These are phyloP conservation scores for Leptodactylus fuscus DNA, from an alignment of 2,113 vertebrate genomes.

Conservation along the genomic window DNA sequence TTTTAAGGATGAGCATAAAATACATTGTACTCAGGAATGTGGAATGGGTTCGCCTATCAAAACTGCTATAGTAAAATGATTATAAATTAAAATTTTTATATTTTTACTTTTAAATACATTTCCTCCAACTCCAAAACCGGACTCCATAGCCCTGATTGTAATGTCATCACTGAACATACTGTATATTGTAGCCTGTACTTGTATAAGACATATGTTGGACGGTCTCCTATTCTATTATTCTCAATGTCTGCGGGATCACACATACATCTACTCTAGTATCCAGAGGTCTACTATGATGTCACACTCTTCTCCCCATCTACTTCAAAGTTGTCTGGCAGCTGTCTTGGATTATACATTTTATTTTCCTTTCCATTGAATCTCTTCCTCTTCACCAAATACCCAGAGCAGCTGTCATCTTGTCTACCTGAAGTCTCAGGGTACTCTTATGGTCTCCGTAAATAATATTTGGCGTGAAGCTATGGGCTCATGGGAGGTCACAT, in stretches of 20 bases:
- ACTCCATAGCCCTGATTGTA: too few species aligned
- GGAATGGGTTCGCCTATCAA: too few species aligned
- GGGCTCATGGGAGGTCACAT: slow-evolving; percentile 16
- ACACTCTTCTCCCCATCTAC: slow-evolving; percentile 1
- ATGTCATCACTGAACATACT: too few species aligned
- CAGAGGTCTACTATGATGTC: slow-evolving; percentile 11
- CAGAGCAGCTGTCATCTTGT: slow-evolving; percentile 27
- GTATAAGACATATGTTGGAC: neutral
- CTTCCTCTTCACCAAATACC: slow-evolving; percentile 18
- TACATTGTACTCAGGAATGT: too few species aligned
- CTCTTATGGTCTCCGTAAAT: neutral
- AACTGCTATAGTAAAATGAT: too few species aligned
- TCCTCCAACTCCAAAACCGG: too few species aligned
- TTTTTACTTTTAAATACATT: too few species aligned
- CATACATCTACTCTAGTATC: neutral
- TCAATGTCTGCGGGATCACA: neutral
- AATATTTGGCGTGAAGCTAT: neutral
- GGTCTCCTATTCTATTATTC: too few species aligned
- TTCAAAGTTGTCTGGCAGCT: slow-evolving; percentile 37
- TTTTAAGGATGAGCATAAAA: too few species aligned
- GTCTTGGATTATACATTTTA: slow-evolving; percentile 38
- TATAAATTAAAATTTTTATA: too few species aligned
- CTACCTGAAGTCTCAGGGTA: slow-evolving; percentile 14
- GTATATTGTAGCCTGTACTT: too few species aligned
- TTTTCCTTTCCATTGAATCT: slow-evolving; percentile 44